These are phyloP conservation scores for Onychostruthus taczanowskii DNA, from an alignment of 2,113 vertebrate genomes.

Conservation along the genomic window DNA sequence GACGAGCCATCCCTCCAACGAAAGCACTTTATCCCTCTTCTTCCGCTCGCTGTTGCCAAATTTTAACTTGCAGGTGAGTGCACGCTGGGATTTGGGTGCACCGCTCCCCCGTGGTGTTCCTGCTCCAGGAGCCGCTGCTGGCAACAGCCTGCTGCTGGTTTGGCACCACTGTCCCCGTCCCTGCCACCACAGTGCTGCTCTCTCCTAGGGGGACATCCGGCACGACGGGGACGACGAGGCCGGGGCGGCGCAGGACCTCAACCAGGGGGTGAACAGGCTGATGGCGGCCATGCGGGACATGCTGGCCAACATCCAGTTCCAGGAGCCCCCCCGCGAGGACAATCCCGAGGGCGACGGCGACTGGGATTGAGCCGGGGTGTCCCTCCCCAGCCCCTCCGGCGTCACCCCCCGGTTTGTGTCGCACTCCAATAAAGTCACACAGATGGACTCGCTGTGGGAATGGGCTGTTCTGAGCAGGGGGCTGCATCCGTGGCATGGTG, in stretches of 20 bases:
- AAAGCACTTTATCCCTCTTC: slow-evolving; percentile 93
- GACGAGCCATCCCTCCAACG: slow-evolving; percentile 70
- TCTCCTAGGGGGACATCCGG: slow-evolving; percentile 75
- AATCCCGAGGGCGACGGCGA: slow-evolving; percentile 79
- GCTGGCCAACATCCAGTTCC: slow-evolving; percentile 96
- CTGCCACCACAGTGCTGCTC: background rate
- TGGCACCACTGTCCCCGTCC: background rate
- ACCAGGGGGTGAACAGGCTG: slow-evolving; percentile 92
- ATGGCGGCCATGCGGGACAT: slow-evolving; percentile 98
- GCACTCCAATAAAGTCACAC: slow-evolving; percentile 31
- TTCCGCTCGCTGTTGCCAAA: slow-evolving; percentile 94
- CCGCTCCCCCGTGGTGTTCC: rapidly evolving
- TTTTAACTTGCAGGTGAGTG: slow-evolving; percentile 88
- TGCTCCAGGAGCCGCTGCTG: background rate
- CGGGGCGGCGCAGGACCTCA: slow-evolving; percentile 84
- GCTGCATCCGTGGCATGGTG: rapidly evolving
- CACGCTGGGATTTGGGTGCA: background rate
- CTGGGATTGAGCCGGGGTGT: slow-evolving; percentile 77
- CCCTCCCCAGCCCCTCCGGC: background rate
- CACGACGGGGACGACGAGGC: slow-evolving; percentile 84
- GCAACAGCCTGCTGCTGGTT: background rate
- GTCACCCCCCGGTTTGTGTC: rapidly evolving
- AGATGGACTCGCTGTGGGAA: background rate
- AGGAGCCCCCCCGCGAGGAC: slow-evolving; percentile 81
- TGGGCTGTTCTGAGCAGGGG: background rate